Evolutionary conservation across 2,888 invertebrate genomes (phyloP).

Genomic region (Busseola fusca): DNA sequence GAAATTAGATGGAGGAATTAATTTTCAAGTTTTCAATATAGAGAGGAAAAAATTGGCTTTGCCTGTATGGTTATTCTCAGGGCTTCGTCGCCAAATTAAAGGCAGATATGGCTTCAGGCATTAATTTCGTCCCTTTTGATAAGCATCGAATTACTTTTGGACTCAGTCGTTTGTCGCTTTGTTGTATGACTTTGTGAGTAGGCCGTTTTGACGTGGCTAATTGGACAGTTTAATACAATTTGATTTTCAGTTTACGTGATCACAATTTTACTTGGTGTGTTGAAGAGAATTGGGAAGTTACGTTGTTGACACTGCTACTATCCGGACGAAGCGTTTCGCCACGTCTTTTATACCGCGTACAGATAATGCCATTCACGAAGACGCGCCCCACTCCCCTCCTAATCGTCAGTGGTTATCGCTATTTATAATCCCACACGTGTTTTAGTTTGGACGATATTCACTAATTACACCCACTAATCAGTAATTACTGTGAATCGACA

Average conservation of each 20-base stretch:
- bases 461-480: too few relatives aligned
- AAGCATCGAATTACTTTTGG: slow-evolving; percentile 42
- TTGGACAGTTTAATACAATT: neutral
- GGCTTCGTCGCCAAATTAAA: slow-evolving; percentile 78
- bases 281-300: neutral
- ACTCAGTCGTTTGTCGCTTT: slow-evolving; percentile 2
- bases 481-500: too few relatives aligned
- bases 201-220: neutral
- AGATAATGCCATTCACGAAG: too few relatives aligned
- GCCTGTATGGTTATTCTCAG: slow-evolving; percentile 66
- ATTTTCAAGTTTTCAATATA: slow-evolving; percentile 87
- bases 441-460: too few relatives aligned
- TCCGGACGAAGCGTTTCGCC: too few relatives aligned
- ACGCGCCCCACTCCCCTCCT: too few relatives aligned
- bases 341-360: too few relatives aligned
- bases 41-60: slow-evolving; percentile 80
- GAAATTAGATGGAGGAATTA: slow-evolving; percentile 87
- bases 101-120: slow-evolving; percentile 72
- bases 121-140: slow-evolving; percentile 28
- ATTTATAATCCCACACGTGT: too few relatives aligned
- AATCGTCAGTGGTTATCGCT: too few relatives aligned
- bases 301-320: too few relatives aligned
- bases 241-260: neutral
- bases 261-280: neutral
- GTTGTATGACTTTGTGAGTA: neutral